Base-by-base conservation (phyloP, 2,797 vertebrate genomes). In the Gymnothorax reevesii region DNA sequence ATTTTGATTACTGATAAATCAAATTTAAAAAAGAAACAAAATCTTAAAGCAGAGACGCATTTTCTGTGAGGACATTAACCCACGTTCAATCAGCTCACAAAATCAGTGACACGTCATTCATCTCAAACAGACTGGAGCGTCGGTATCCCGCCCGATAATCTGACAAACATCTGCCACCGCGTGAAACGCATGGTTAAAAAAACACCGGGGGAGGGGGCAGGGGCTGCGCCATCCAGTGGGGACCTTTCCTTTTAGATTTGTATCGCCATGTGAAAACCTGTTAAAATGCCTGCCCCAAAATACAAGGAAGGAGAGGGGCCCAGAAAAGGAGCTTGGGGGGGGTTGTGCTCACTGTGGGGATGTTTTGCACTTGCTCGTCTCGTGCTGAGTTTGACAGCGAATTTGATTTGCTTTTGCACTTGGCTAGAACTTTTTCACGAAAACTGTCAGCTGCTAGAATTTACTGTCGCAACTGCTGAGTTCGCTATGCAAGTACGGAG, bases 101-200 rank as follows among this genome's bases (percentile, higher is more conserved):
- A 49, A 77, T 77, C 15, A 49, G 1, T 17, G 20, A 17, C 42
- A 17, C 1, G 42, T n/a, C 33, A 52, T 52, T 77, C 27, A 77
- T 52, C 73, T 52, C 52, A 42, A 77, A 77, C 12, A 17, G 17
- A 77, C 52, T 15, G 20, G 15, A 52, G 42, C 12, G 17, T 17
- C 73, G 4, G 42, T 20, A 13, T 77, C 42, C 73, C 49, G 73
- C 20, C 33, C 15, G 73, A 49, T 77, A 77, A 77, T 77, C 42
- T 77, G 73, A 49, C 73, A 77, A 77, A 49, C 33, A 42, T 79
- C 75, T 79, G 49, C 75, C 75, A 79, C 75, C 75, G 54, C 54
- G 75, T 79, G 9, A 54, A 54, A 12, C 75, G 49, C 42, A 54
- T 79, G 49, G 54, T 49, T 27, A 42, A 52, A 77, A 77, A 49